Evolutionary conservation across 1,140 invertebrate genomes (phyloP).

Genomic region (Battus philenor): DNA sequence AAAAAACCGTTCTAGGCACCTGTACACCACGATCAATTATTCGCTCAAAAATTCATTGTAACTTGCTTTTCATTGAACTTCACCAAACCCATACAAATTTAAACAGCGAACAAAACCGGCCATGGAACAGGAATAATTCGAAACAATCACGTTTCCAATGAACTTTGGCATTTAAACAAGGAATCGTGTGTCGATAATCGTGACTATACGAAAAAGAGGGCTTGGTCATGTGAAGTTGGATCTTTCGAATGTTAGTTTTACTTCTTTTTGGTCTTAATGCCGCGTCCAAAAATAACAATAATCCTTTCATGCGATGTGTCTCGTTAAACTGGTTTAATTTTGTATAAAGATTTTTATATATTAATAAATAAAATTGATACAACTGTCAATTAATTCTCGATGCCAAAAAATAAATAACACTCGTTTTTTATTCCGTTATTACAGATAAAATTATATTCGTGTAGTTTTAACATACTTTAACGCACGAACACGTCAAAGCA

Average conservation of each 20-base stretch:
- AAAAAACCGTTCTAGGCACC: conserved; percentile 14
- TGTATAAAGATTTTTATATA: too few species aligned
- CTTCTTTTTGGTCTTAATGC: conserved; percentile 11
- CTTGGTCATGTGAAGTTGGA: conserved; percentile 15
- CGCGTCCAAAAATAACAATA: conserved; percentile 8
- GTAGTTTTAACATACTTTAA: too few species aligned
- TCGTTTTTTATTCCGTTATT: too few species aligned
- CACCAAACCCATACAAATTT: too few species aligned
- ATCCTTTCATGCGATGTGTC: neutral
- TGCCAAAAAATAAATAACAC: too few species aligned
- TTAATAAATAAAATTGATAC: too few species aligned
- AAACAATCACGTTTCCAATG: neutral
- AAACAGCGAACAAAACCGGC: neutral
- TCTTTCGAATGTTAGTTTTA: conserved; percentile 15
- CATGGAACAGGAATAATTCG: neutral
- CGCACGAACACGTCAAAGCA: too few species aligned
- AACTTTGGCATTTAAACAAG: conserved; percentile 11
- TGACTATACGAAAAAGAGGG: conserved; percentile 16
- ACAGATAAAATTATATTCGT: too few species aligned
- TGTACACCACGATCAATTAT: neutral
- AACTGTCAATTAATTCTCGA: too few species aligned
- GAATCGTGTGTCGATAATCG: conserved; percentile 17
- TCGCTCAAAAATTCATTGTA: neutral
- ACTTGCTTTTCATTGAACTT: neutral
- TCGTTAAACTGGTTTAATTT: too few species aligned